These are phyloP conservation scores for Bradypus variegatus DNA, from an alignment of 2,797 vertebrate species.

Conservation along the genomic window DNA sequence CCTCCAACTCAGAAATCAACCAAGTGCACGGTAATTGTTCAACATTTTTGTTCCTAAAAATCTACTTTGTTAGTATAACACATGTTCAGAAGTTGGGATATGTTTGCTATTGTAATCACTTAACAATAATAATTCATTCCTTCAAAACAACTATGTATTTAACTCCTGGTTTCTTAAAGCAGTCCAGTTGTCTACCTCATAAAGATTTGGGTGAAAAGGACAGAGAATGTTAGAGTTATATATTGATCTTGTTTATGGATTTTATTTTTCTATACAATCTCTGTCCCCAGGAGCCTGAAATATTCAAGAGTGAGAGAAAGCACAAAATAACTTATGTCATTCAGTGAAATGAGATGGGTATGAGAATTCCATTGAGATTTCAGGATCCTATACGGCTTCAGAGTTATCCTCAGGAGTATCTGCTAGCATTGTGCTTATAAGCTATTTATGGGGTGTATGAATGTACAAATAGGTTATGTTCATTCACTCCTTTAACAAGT, in stretches of 20 bases:
- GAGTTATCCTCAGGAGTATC: background rate
- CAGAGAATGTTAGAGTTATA: slow-evolving; percentile 4
- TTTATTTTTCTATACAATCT: background rate
- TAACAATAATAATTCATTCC: slow-evolving; percentile 27
- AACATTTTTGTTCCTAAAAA: slow-evolving; percentile 45
- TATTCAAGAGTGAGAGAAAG: background rate
- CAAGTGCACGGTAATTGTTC: slow-evolving; percentile 83
- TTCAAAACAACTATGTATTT: slow-evolving; percentile 27
- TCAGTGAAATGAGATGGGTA: slow-evolving; percentile 11
- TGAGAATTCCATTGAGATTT: slow-evolving; percentile 19
- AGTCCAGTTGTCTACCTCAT: background rate
- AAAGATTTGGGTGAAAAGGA: slow-evolving; percentile 15
- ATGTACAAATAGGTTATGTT: background rate
- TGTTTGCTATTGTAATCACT: slow-evolving; percentile 37
- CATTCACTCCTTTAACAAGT: background rate
- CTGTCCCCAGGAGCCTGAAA: background rate
- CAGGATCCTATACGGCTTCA: background rate
- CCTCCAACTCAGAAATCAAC: slow-evolving; percentile 89
- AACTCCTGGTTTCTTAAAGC: slow-evolving; percentile 37
- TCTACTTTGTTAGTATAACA: slow-evolving; percentile 30
- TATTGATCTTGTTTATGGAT: background rate
- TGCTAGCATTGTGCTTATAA: background rate
- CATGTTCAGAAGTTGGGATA: slow-evolving; percentile 4
- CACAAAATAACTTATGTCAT: background rate
- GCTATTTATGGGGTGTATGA: background rate